Conservation (phyloP, 2,888 invertebrate genomes). For the Troides aeacus region DNA sequence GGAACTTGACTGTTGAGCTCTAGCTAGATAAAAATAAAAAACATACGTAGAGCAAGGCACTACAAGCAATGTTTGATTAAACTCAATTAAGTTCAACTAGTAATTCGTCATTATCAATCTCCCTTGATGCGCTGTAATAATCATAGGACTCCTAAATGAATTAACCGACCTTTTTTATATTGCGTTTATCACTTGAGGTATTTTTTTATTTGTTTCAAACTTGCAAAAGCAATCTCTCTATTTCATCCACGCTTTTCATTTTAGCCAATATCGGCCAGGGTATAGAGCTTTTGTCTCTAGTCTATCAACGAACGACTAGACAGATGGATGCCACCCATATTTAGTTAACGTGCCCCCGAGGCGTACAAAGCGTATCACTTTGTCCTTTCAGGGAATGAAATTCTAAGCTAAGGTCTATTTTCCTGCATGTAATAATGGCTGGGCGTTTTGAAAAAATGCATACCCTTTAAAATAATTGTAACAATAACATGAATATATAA, state of each 20-base stretch:
- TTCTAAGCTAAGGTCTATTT: constrained; percentile 4
- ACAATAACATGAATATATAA: background rate
- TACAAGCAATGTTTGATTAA: no score
- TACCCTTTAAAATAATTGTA: background rate
- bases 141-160: no score
- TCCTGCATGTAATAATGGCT: background rate
- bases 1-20: no score
- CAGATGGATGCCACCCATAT: constrained; percentile 27
- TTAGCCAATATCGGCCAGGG: constrained; percentile 2
- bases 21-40: no score
- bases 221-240: background rate
- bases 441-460: background rate
- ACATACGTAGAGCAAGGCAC: background rate
- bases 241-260: constrained; percentile 5
- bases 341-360: constrained; percentile 21
- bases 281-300: constrained; percentile 17
- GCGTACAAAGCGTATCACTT: constrained; percentile 20
- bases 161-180: no score
- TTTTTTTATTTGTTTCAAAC: background rate
- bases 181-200: background rate
- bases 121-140: no score
- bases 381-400: constrained; percentile 17
- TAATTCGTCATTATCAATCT: no score
- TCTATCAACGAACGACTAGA: constrained; percentile 18
- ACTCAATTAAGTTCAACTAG: no score